Base-by-base conservation (phyloP, 2,888 invertebrate species). In the Cataglyphis albicans region DNA sequence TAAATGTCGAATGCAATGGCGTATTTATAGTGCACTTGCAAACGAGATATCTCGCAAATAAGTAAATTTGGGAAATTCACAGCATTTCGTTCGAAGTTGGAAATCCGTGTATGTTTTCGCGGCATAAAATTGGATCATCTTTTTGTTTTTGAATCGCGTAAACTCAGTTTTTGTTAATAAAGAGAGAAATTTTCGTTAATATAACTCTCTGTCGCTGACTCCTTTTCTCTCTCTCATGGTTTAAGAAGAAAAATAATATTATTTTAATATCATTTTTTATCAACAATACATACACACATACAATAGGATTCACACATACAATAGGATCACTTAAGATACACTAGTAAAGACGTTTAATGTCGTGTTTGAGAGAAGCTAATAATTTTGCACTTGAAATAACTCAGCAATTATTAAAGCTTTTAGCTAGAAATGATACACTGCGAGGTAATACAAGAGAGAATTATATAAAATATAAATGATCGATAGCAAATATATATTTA, bases 361-460 rank as follows among this genome's bases (percentile, higher is more conserved):
- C 61, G 9, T 55, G 7, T n/a, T 25, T 55, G 65, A 65, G 10
- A 10, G 5, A 15, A 21, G 15, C 41, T 57, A 68, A 59, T 59
- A 18, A 70, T 25, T 10, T 12, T 41, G 21, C 6, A 6, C 18
- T 15, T 41, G 44, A 59, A 78, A 44, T 59, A 21, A 18, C 18
- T 44, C 15, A 59, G 57, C 29, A 57, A 18, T 21, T 21, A 44
- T 76, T 65, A 38, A 61, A 74, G 21, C 21, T 74, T 63, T 74
- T 44, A 61, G 18, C 1, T 44, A 21, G 10, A 74, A 74, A 29
- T 61, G 10, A 75, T 52, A 52, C 12, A 52, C 7, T 38, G 35
- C 7, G 35, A 52, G 25, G 15, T 3, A 10, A 52, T 65, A 38
- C 25, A 75, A 75, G 55, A 75, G 25, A 68, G 55, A 68, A 9